Conservation (phyloP, 1,140 invertebrate species). For the Drosophila kepulauana region DNA sequence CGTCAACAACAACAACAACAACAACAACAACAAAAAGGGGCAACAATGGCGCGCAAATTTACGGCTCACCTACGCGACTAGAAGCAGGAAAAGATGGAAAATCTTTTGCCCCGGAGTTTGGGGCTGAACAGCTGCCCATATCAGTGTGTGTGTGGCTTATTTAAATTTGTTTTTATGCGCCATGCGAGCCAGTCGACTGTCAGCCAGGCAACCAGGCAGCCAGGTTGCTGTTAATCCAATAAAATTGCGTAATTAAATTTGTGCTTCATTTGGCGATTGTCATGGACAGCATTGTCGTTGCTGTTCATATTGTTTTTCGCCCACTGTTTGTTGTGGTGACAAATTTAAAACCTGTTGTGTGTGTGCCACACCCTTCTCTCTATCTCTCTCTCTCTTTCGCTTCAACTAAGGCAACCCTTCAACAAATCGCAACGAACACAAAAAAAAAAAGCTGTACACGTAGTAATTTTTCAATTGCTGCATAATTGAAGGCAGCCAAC, state of each 20-base stretch:
- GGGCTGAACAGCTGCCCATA: conserved; percentile 17
- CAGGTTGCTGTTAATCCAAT: conserved; percentile 79
- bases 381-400: not conserved
- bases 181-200: not conserved
- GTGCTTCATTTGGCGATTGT: conserved; percentile 80
- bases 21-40: conserved; percentile 46
- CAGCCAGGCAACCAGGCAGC: conserved; percentile 10
- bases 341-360: conserved; percentile 78
- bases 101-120: conserved; percentile 8
- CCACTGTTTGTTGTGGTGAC: conserved; percentile 73
- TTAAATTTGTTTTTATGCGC: conserved; percentile 68
- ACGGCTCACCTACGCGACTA: conserved; percentile 81
- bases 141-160: conserved; percentile 61
- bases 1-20: conserved; percentile 68
- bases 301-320: conserved; percentile 27
- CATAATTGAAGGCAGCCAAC: conserved; percentile 74
- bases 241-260: conserved; percentile 84
- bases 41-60: conserved; percentile 80
- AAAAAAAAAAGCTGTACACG: conserved; percentile 69
- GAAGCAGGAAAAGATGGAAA: conserved; percentile 51
- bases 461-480: conserved; percentile 84
- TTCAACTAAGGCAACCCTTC: conserved; percentile 27
- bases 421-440: conserved; percentile 22
- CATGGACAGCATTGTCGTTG: conserved; percentile 46
- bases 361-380: not conserved